Evolutionary conservation across 2,888 invertebrate species (phyloP).

Genomic region (Bedellia somnulentella): DNA sequence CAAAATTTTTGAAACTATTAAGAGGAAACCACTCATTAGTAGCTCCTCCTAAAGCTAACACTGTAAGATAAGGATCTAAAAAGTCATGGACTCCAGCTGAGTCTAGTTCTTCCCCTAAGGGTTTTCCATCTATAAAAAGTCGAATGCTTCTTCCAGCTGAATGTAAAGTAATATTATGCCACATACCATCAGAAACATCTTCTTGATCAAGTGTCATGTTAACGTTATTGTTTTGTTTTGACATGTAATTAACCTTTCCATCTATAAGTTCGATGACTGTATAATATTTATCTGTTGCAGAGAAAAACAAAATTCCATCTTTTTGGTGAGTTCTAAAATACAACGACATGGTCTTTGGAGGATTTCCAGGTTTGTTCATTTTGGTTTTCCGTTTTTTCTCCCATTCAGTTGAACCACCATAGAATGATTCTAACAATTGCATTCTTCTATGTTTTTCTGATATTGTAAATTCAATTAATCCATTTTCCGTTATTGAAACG

Average conservation of each 20-base stretch:
- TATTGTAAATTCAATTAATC: slow-evolving; percentile 75
- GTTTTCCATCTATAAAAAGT: slow-evolving; percentile 69
- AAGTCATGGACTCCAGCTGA: slow-evolving; percentile 88
- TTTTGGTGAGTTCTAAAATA: slow-evolving; percentile 78
- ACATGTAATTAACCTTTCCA: slow-evolving; percentile 78
- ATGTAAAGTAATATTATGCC: slow-evolving; percentile 85
- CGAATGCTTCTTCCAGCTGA: slow-evolving; percentile 72
- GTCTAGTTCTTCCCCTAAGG: slow-evolving; percentile 84
- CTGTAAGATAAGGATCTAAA: slow-evolving; percentile 84
- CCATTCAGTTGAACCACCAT: slow-evolving; percentile 75
- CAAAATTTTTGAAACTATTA: slow-evolving; percentile 66
- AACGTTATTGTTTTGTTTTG: slow-evolving; percentile 75
- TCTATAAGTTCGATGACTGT: slow-evolving; percentile 77
- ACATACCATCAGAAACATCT: slow-evolving; percentile 76
- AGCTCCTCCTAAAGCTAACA: slow-evolving; percentile 78
- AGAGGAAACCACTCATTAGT: slow-evolving; percentile 64
- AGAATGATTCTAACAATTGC: slow-evolving; percentile 80
- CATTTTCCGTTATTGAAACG: slow-evolving; percentile 75
- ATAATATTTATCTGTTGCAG: slow-evolving; percentile 85
- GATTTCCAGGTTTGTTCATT: slow-evolving; percentile 35
- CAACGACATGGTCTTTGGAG: slow-evolving; percentile 75
- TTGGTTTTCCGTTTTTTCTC: slow-evolving; percentile 37
- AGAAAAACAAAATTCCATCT: slow-evolving; percentile 82
- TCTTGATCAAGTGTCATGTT: slow-evolving; percentile 75
- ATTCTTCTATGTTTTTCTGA: slow-evolving; percentile 85